These are phyloP conservation scores for Platycheirus rosarum DNA, from an alignment of 2,888 invertebrate species.

Conservation along the genomic window DNA sequence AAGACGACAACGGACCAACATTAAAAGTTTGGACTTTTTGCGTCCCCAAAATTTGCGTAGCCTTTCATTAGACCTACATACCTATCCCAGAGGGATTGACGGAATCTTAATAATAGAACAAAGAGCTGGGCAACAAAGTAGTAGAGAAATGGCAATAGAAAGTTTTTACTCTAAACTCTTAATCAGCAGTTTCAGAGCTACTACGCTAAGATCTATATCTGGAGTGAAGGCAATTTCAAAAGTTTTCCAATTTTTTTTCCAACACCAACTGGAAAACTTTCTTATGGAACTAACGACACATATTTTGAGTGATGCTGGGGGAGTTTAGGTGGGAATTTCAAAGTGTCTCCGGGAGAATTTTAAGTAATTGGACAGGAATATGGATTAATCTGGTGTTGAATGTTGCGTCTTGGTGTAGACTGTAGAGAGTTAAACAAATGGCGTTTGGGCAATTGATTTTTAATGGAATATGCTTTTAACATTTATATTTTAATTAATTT, in stretches of 20 bases:
- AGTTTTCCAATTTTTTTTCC: slow-evolving; percentile 67
- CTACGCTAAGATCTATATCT: slow-evolving; percentile 32
- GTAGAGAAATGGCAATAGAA: slow-evolving; percentile 25
- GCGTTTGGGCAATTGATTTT: slow-evolving; percentile 23
- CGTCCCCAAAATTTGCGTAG: slow-evolving; percentile 51
- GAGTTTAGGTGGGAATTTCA: slow-evolving; percentile 1
- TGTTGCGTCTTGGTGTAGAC: background rate
- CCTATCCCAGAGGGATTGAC: slow-evolving; percentile 1
- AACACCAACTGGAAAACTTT: slow-evolving; percentile 54
- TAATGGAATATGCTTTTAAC: slow-evolving; percentile 1
- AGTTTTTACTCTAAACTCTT: slow-evolving; percentile 32
- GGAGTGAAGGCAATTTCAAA: slow-evolving; percentile 60
- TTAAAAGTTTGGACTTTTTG: slow-evolving; percentile 57
- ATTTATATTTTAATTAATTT: slow-evolving; percentile 15
- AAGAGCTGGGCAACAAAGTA: background rate
- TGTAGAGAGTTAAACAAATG: background rate
- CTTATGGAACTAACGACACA: slow-evolving; percentile 17
- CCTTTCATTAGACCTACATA: slow-evolving; percentile 42
- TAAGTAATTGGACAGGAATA: slow-evolving; percentile 55
- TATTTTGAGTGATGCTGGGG: background rate
- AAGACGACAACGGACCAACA: slow-evolving; percentile 33
- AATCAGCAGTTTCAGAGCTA: slow-evolving; percentile 35
- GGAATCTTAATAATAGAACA: slow-evolving; percentile 11
- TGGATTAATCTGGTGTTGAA: slow-evolving; percentile 33
- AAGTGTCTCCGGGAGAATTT: slow-evolving; percentile 32